Evolutionary conservation across 2,797 vertebrate species (phyloP), one percentile per base, ranked within the genome.

Genomic region (Enteromius unitaeniatus): DNA sequence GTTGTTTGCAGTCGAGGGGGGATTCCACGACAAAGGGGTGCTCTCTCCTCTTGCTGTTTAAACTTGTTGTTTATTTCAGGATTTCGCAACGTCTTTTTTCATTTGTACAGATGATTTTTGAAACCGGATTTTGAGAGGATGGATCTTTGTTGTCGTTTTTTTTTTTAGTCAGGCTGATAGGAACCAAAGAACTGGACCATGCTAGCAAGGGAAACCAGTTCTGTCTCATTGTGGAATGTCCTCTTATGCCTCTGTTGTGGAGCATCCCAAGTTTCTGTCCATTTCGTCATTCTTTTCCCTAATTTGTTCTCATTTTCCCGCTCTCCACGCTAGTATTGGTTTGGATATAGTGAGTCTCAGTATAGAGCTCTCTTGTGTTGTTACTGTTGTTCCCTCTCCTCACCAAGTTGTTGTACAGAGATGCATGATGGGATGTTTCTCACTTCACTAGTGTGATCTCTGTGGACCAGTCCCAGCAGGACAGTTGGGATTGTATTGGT

Each of bases 381-480:
- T 86, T 86, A 85, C 87, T 89, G 89, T 62, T 15, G 21, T 87
- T 89, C 89, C 88, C 86, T 86, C 91, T 82, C 83, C 79, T 90
- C 85, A 80, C 87, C 90, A 88, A 89, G 84, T 87, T 92, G 78
- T 90, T 91, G 87, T 93, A 92, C 91, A 91, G 88, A 73, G 89
- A 90, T 91, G 89, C 91, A 91, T 92, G 87, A 89, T 90, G 88
- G 88, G 91, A 90, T 88, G 55, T 40, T 86, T 84, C 85, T 11
- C 47, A 51, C 68, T 28, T 77, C 85, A 68, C 60, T 81, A 19
- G 81, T 72, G 65, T 86, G 88, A 69, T 84, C 91, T 93, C 88
- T 94, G 93, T 93, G 94, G 94, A 94, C 93, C 93, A 94, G 93
- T 92, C 91, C 90, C 90, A 91, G 89, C 91, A 90, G 91, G 90